Percentiles rank a stretch among this genome's conserved stretches.
Evolutionary conservation across 2,888 invertebrate species (phyloP).

Genomic region (Camptogramma bilineatum): DNA sequence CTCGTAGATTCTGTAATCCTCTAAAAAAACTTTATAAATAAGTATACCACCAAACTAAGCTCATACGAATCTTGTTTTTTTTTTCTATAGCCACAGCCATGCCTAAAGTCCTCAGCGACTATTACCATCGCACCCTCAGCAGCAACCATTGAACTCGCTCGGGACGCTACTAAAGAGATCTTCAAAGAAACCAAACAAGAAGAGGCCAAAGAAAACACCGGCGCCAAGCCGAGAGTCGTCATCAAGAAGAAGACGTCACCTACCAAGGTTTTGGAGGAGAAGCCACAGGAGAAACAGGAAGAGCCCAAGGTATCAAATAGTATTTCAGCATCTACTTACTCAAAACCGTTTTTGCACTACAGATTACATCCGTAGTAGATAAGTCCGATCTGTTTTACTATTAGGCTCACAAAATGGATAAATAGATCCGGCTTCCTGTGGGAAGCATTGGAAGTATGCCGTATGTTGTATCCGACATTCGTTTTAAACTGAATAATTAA

Average conservation of each 20-base stretch:
- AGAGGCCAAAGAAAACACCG: conserved; percentile 57
- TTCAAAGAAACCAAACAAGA: conserved; percentile 61
- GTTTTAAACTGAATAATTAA: background rate
- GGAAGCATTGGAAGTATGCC: too few relatives aligned
- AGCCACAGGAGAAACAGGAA: conserved; percentile 62
- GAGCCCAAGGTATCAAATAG: conserved; percentile 60
- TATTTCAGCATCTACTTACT: background rate
- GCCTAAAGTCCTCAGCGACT: conserved; percentile 75
- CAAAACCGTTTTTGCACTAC: background rate
- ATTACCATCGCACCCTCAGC: conserved; percentile 71
- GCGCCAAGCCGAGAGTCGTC: conserved; percentile 56
- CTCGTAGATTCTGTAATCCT: too few relatives aligned
- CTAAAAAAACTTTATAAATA: too few relatives aligned
- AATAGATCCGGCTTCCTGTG: too few relatives aligned
- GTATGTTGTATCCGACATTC: too few relatives aligned
- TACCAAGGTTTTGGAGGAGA: conserved; percentile 63
- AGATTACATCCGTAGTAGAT: background rate
- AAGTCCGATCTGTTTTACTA: too few relatives aligned
- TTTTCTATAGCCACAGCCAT: conserved; percentile 54
- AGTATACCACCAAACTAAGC: too few relatives aligned
- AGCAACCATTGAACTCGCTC: conserved; percentile 53
- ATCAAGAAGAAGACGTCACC: conserved; percentile 64
- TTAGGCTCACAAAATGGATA: too few relatives aligned
- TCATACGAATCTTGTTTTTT: too few relatives aligned
- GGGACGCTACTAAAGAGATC: conserved; percentile 65